These are phyloP conservation scores for Bettongia penicillata DNA, from an alignment of 2,113 vertebrate genomes.

Conservation along the genomic window DNA sequence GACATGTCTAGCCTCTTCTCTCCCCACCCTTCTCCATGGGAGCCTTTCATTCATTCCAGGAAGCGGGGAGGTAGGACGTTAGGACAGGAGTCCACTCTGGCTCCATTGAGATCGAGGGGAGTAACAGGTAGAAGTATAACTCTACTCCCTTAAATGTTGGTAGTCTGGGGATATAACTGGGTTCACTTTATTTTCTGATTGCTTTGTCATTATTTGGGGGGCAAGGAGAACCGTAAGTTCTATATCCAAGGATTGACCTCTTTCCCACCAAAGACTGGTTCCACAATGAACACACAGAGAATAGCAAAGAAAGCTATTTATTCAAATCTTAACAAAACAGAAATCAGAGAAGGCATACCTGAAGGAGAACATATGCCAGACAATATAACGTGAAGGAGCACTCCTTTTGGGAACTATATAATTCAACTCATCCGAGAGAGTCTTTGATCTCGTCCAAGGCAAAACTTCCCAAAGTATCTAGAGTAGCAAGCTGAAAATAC, in stretches of 20 bases:
- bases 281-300: neutral
- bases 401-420: neutral
- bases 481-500: neutral
- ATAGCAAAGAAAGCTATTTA: neutral
- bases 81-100: too few relatives aligned
- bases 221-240: too few relatives aligned
- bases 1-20: too few relatives aligned
- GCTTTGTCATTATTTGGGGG: neutral
- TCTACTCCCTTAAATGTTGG: too few relatives aligned
- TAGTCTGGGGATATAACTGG: neutral
- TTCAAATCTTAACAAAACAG: neutral
- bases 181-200: neutral
- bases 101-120: too few relatives aligned
- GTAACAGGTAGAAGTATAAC: too few relatives aligned
- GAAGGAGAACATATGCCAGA: neutral
- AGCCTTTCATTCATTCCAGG: too few relatives aligned
- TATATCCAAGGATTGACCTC: too few relatives aligned
- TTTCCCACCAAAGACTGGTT: neutral
- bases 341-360: neutral
- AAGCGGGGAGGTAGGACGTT: too few relatives aligned
- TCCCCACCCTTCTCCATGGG: too few relatives aligned
- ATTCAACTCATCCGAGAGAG: neutral
- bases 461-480: neutral
- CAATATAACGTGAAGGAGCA: neutral
- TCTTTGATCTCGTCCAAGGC: neutral